phyloP scores from a whole-genome alignment of 1,140 invertebrate genomes.

The Papilio polytes region DNA sequence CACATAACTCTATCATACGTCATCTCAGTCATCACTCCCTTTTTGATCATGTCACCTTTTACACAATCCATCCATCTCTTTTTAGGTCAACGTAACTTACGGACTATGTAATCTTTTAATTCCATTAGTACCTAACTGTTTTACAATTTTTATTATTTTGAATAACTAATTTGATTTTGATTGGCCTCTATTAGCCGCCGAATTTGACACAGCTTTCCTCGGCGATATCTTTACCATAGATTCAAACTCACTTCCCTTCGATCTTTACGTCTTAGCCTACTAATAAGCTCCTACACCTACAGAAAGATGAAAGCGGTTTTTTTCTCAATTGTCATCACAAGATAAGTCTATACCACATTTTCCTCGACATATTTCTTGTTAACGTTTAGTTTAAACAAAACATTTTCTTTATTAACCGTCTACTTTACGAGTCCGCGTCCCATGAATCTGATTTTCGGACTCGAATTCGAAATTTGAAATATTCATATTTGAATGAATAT shows the following conservation, averaged over 20 bases:
- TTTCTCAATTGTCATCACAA: not conserved
- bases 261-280: not conserved
- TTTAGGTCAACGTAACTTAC: no score
- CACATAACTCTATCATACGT: no score
- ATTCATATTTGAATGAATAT: constrained; percentile 80
- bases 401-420: constrained; percentile 12
- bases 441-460: constrained; percentile 75
- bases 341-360: not conserved
- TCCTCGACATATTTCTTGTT: not conserved
- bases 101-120: no score
- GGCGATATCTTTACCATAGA: not conserved
- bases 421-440: constrained; percentile 44
- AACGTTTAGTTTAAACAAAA: not conserved
- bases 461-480: constrained; percentile 73
- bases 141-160: no score
- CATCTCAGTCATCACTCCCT: no score
- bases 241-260: not conserved
- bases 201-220: not conserved
- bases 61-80: no score
- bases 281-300: no score
- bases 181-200: not conserved
- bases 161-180: not conserved
- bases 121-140: no score
- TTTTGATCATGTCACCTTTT: no score
- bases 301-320: no score